phyloP scores from a whole-genome alignment of 2,797 vertebrate species.

The Eulemur mongoz region DNA sequence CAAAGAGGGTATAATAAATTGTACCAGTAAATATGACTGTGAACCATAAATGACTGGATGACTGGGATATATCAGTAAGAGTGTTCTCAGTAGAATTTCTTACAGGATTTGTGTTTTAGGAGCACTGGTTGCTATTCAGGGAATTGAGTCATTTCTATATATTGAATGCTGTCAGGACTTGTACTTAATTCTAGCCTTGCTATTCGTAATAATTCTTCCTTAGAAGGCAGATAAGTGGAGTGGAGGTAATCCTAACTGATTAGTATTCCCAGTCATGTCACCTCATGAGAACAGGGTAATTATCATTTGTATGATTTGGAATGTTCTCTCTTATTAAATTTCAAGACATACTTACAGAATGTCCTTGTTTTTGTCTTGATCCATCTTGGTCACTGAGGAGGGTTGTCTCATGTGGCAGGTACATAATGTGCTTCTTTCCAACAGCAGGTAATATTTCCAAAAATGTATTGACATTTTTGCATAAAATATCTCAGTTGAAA shows the following conservation, averaged over 20 bases:
- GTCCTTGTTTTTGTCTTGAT: not conserved
- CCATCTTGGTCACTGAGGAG: not conserved
- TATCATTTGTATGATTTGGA: not conserved
- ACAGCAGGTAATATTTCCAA: not conserved
- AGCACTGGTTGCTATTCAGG: not conserved
- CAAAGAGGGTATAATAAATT: not conserved
- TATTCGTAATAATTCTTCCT: not conserved
- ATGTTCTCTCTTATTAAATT: not conserved
- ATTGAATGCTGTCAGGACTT: not conserved
- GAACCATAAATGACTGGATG: not conserved
- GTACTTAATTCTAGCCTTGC: not conserved
- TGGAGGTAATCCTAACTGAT: not conserved
- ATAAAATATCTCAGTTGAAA: not conserved
- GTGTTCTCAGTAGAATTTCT: not conserved
- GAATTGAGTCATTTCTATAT: not conserved
- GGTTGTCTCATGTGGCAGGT: not conserved
- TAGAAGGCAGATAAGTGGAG: not conserved
- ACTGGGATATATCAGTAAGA: not conserved
- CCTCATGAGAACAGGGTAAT: not conserved
- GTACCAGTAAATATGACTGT: not conserved
- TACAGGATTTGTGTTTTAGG: not conserved
- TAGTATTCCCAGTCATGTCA: not conserved
- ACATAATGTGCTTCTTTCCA: not conserved
- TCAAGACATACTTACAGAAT: not conserved
- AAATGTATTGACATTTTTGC: not conserved